Base-by-base conservation (phyloP, 2,888 invertebrate genomes). In the Eristalis arbustorum region DNA sequence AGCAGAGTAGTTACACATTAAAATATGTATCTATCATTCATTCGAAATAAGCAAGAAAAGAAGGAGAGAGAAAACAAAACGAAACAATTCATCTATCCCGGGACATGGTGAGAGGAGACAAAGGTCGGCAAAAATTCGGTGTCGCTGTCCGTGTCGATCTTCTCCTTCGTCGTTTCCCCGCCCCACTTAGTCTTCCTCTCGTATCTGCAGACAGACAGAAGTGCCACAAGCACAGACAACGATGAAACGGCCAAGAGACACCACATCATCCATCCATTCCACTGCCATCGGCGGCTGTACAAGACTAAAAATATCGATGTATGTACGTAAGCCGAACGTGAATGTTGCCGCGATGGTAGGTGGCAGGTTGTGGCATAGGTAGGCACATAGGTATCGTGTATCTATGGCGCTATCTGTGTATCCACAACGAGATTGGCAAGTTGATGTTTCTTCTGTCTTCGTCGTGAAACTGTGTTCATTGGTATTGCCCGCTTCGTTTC, bases 121-220 rank as follows among this genome's bases (percentile, higher is more conserved):
- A 84, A 84, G 84, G 84, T 84, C 84, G 79, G 66, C 66, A 75
- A 62, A n/a, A 75, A 66, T 18, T 59, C 69, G 56, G 83, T 83
- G 68, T 77, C 69, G 83, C 77, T 66, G 78, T 73, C 62, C 63
- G 73, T 71, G 74, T 77, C 71, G 77, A 49, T 49, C 49, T 49
- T 49, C 18, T 49, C 18, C 40, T 59, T 23, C 61, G 25, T 42
- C 34, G 37, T 68, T 57, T 64, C 69, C 13, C 0, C 31, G 10
- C 31, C 25, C 8, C 42, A 34, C 56, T 64, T 63, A 11, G 61
- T 28, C n/a, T 28, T 31, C 6, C 42, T n/a, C 40, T 11, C 42
- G 25, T 61, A 71, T 75, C 66, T 75, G 80, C 80, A 80, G 84
- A 77, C 77, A 77, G 69, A 64, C 62, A 63, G 62, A 80, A 83